Conservation (phyloP, 1,140 invertebrate genomes). For the Cherax quadricarinatus region DNA sequence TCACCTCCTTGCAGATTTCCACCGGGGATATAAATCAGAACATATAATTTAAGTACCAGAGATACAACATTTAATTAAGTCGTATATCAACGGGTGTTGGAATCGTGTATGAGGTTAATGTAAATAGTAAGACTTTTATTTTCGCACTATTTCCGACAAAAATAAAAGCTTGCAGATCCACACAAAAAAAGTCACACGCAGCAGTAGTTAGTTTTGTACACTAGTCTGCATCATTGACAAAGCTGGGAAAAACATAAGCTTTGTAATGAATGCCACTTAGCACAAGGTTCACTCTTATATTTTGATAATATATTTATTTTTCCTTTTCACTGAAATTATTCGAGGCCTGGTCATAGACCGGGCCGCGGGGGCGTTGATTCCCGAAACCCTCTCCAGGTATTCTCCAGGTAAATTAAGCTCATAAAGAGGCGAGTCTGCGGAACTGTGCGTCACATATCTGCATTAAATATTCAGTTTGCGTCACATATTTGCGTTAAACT, state of each 20-base stretch:
- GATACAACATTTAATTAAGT: background rate
- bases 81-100: background rate
- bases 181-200: background rate
- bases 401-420: too few relatives aligned
- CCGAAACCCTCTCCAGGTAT: too few relatives aligned
- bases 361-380: too few relatives aligned
- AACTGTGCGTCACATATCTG: too few relatives aligned
- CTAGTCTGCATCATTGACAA: background rate
- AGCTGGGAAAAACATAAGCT: background rate
- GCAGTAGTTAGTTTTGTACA: background rate
- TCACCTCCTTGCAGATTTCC: background rate
- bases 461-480: too few relatives aligned
- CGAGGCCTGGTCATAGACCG: too few relatives aligned
- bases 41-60: slow-evolving; percentile 16
- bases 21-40: background rate
- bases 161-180: background rate
- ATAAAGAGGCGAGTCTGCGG: too few relatives aligned
- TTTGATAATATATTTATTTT: too few relatives aligned
- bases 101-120: background rate
- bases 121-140: background rate
- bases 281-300: too few relatives aligned
- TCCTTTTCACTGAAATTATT: too few relatives aligned
- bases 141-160: background rate
- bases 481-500: too few relatives aligned
- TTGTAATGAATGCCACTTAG: background rate